Evolutionary conservation across 1,140 invertebrate genomes (phyloP).

Genomic region (Megalopta genalis): DNA sequence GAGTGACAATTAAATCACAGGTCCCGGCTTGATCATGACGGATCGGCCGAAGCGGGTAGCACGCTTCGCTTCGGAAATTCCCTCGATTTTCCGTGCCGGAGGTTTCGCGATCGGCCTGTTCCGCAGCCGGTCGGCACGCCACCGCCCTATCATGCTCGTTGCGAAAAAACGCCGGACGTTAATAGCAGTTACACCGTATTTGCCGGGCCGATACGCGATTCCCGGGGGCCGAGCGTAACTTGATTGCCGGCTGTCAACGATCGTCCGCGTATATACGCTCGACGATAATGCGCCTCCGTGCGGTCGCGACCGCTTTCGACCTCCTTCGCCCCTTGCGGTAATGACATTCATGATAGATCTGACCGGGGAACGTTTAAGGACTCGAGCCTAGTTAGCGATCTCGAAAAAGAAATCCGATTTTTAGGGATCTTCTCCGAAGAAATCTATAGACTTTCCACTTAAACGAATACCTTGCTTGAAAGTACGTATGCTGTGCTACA

Average conservation of each 20-base stretch:
- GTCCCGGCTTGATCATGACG: conserved; percentile 77
- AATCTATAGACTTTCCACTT: conserved; percentile 14
- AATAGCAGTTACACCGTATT: conserved; percentile 52
- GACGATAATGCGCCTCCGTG: conserved; percentile 46
- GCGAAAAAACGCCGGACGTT: conserved; percentile 28
- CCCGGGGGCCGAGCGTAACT: conserved; percentile 32
- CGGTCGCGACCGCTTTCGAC: background rate
- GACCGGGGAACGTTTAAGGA: conserved; percentile 39
- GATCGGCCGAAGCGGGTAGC: conserved; percentile 64
- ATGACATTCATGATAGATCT: conserved; percentile 56
- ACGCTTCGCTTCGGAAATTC: conserved; percentile 67
- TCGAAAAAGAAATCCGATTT: too few species aligned
- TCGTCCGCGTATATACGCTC: conserved; percentile 39
- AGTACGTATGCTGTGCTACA: background rate
- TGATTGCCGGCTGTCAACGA: conserved; percentile 64
- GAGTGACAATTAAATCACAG: conserved; percentile 79
- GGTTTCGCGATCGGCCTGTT: conserved; percentile 6
- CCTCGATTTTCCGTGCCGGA: conserved; percentile 48
- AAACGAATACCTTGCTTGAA: too few species aligned
- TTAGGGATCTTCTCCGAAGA: background rate
- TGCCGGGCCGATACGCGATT: conserved; percentile 50
- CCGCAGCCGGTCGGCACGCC: conserved; percentile 19
- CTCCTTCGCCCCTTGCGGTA: conserved; percentile 28
- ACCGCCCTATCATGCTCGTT: conserved; percentile 32
- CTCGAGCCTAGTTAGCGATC: background rate